Evolutionary conservation across 2,113 vertebrate genomes (phyloP).

Genomic region (Salvelinus sp.): DNA sequence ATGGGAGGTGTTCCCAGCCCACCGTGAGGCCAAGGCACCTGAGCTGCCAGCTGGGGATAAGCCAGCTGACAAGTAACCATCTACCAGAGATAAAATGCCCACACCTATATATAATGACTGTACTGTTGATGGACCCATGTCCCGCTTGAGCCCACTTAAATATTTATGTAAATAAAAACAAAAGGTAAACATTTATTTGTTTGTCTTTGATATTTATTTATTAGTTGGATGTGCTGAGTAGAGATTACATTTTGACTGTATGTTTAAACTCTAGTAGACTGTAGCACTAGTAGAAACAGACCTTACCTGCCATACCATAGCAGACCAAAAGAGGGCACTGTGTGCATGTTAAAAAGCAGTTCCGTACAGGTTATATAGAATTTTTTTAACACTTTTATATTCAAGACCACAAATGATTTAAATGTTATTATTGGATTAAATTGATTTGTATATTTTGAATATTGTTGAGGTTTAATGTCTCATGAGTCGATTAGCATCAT

Average conservation of each 20-base stretch:
- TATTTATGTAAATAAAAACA: slow-evolving; percentile 79
- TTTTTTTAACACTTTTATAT: no score
- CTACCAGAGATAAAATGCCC: neutral
- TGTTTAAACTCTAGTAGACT: neutral
- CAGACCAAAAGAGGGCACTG: slow-evolving; percentile 36
- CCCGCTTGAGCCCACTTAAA: slow-evolving; percentile 16
- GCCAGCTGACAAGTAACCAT: slow-evolving; percentile 81
- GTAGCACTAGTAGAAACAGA: neutral
- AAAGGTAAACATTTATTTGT: slow-evolving; percentile 4
- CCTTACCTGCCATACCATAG: neutral
- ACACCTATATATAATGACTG: neutral
- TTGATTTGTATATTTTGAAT: no score
- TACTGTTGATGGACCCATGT: slow-evolving; percentile 10
- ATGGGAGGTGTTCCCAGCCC: slow-evolving; percentile 93
- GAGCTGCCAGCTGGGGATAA: slow-evolving; percentile 86
- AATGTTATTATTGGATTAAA: no score
- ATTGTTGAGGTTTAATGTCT: no score
- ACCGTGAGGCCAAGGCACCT: slow-evolving; percentile 80
- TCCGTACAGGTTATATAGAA: neutral
- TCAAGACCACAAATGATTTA: no score
- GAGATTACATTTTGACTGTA: neutral
- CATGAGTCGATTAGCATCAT: no score
- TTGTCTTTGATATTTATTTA: neutral
- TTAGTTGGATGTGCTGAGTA: neutral
- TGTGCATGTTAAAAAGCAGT: slow-evolving; percentile 10